Conservation (phyloP, 2,888 invertebrate species). For the Pilophorus perplexus region DNA sequence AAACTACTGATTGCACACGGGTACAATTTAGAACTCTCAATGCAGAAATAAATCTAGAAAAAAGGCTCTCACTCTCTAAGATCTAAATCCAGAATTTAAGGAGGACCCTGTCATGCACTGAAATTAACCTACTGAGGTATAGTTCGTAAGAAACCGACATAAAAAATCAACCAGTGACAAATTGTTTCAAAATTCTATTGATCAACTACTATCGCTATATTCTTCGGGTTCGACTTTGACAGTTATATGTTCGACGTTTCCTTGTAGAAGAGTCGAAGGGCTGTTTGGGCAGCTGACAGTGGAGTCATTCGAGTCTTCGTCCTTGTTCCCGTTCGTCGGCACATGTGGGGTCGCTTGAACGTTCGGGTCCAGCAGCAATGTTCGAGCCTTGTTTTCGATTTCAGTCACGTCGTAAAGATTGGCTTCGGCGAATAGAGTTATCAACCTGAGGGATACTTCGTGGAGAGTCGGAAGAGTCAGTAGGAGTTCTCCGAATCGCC, state of each 20-base stretch:
- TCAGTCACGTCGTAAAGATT: background rate
- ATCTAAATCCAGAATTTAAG: too few relatives aligned
- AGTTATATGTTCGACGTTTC: background rate
- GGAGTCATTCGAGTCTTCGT: background rate
- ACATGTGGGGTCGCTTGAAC: background rate
- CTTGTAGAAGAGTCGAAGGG: background rate
- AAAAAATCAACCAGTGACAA: too few relatives aligned
- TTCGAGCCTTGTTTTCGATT: background rate
- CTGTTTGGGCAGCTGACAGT: conserved; percentile 5
- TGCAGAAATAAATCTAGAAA: too few relatives aligned
- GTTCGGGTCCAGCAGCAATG: background rate
- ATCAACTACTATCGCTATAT: background rate
- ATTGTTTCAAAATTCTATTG: too few relatives aligned
- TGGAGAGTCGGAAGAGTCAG: conserved; percentile 88
- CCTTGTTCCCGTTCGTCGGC: background rate
- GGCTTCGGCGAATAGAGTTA: conserved; percentile 61
- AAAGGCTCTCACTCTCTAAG: too few relatives aligned
- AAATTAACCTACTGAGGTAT: too few relatives aligned
- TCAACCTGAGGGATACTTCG: conserved; percentile 97
- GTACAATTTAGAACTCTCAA: too few relatives aligned
- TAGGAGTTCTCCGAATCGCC: conserved; percentile 89
- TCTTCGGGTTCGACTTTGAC: conserved; percentile 9
- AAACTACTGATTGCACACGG: too few relatives aligned
- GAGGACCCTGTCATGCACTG: too few relatives aligned
- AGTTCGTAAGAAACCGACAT: too few relatives aligned